phyloP scores from a whole-genome alignment of 2,888 invertebrate species.

The Meiosimyza decipiens region DNA sequence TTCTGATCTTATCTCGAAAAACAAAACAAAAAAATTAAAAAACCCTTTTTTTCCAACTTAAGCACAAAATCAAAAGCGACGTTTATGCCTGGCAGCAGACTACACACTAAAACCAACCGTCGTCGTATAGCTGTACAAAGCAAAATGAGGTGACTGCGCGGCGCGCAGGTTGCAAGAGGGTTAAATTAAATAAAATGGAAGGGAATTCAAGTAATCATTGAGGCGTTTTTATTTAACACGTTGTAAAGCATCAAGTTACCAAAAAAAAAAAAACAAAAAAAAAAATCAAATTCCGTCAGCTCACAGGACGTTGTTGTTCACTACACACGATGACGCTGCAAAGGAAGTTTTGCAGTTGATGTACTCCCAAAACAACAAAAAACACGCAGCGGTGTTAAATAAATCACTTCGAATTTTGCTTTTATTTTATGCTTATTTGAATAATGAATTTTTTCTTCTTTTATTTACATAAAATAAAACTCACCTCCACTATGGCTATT shows the following conservation, averaged over 20 bases:
- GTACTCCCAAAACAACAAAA: no score
- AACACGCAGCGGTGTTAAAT: no score
- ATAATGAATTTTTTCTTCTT: slow-evolving; percentile 26
- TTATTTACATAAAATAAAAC: slow-evolving; percentile 50
- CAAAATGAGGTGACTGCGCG: slow-evolving; percentile 29
- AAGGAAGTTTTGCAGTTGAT: slow-evolving; percentile 16
- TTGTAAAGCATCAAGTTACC: slow-evolving; percentile 59
- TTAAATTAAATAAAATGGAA: slow-evolving; percentile 53
- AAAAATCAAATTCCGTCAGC: slow-evolving; percentile 9
- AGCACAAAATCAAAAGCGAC: slow-evolving; percentile 34
- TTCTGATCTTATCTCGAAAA: slow-evolving; percentile 52
- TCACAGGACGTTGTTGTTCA: slow-evolving; percentile 14
- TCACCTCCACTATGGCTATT: slow-evolving; percentile 81
- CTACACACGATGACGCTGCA: background rate
- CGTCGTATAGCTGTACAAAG: background rate
- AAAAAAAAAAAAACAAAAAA: slow-evolving; percentile 31
- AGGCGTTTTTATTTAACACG: slow-evolving; percentile 59
- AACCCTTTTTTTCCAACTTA: background rate
- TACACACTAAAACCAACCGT: background rate
- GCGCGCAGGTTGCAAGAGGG: slow-evolving; percentile 37
- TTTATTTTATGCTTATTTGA: background rate
- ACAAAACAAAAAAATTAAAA: slow-evolving; percentile 7
- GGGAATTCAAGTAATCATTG: slow-evolving; percentile 55
- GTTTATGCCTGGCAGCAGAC: slow-evolving; percentile 25
- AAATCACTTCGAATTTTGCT: background rate